Evolutionary conservation across 1,140 invertebrate species (phyloP).

Genomic region (Leptinotarsa lineolata): DNA sequence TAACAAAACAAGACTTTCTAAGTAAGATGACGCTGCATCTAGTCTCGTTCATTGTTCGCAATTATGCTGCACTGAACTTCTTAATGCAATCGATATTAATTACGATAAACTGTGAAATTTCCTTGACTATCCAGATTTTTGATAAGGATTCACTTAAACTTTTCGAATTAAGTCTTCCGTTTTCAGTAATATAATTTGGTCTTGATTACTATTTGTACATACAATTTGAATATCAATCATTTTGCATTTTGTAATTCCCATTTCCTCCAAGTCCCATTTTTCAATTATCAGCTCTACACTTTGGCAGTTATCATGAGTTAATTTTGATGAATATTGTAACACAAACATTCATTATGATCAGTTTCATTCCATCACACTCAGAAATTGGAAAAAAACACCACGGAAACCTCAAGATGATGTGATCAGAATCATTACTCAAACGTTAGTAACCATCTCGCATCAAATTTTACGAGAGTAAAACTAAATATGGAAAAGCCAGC

Average conservation of each 20-base stretch:
- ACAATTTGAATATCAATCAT: not conserved
- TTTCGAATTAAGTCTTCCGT: slow-evolving; percentile 23
- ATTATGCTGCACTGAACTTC: not conserved
- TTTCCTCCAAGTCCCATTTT: too few species aligned
- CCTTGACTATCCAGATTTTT: slow-evolving; percentile 21
- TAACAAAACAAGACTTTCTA: not conserved
- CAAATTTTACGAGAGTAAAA: too few species aligned
- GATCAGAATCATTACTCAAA: too few species aligned
- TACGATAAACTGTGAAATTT: slow-evolving; percentile 27
- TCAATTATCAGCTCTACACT: too few species aligned
- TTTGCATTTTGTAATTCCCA: not conserved
- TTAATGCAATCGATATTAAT: slow-evolving; percentile 22
- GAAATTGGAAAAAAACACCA: too few species aligned
- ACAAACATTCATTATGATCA: too few species aligned
- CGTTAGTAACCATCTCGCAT: too few species aligned
- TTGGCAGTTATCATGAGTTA: too few species aligned
- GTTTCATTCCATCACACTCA: too few species aligned
- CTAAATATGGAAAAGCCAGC: too few species aligned
- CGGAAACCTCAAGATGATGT: too few species aligned
- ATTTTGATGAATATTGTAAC: too few species aligned
- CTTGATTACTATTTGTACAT: not conserved
- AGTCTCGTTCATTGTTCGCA: not conserved
- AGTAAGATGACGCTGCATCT: not conserved
- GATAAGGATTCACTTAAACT: slow-evolving; percentile 27
- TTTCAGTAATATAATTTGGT: slow-evolving; percentile 9